Conservation (phyloP, 1,140 invertebrate genomes). For the Drosophila carrolli region DNA sequence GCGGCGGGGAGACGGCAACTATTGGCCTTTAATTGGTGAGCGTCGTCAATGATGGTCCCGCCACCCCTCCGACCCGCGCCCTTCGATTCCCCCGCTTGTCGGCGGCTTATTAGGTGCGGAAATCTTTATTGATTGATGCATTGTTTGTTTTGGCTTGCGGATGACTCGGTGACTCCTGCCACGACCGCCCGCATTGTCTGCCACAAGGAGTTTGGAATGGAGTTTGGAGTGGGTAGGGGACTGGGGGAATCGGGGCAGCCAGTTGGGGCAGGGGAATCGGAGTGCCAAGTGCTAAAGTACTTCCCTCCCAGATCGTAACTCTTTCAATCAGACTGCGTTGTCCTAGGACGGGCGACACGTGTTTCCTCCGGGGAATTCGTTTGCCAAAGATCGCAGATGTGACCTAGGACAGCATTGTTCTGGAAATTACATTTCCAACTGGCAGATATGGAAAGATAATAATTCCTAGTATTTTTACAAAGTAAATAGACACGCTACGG, state of each 20-base stretch:
- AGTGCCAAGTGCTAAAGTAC: constrained; percentile 48
- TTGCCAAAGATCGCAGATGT: not conserved
- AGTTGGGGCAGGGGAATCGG: not conserved
- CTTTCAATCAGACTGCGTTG: constrained; percentile 58
- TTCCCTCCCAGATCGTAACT: constrained; percentile 62
- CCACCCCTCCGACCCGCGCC: not conserved
- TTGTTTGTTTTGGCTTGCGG: constrained; percentile 74
- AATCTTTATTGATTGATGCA: constrained; percentile 82
- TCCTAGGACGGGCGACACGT: constrained; percentile 3
- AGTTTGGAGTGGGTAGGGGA: not conserved
- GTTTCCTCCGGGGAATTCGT: constrained; percentile 3
- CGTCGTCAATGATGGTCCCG: constrained; percentile 66
- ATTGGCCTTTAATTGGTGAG: constrained; percentile 75
- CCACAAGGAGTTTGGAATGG: not conserved
- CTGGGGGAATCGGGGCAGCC: constrained; percentile 1
- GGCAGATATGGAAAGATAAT: not conserved
- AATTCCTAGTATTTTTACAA: too few relatives aligned
- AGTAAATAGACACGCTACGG: too few relatives aligned
- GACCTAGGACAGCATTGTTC: constrained; percentile 10
- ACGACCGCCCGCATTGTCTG: constrained; percentile 62
- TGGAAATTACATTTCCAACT: too few relatives aligned
- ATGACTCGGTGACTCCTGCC: constrained; percentile 38
- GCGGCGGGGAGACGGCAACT: constrained; percentile 42
- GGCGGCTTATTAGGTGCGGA: constrained; percentile 80
- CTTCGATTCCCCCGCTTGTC: constrained; percentile 29